A percentile compares a stretch with the other conserved stretches of the same genome.
Conservation (phyloP, 2,113 vertebrate genomes). For the Vidua chalybeata region DNA sequence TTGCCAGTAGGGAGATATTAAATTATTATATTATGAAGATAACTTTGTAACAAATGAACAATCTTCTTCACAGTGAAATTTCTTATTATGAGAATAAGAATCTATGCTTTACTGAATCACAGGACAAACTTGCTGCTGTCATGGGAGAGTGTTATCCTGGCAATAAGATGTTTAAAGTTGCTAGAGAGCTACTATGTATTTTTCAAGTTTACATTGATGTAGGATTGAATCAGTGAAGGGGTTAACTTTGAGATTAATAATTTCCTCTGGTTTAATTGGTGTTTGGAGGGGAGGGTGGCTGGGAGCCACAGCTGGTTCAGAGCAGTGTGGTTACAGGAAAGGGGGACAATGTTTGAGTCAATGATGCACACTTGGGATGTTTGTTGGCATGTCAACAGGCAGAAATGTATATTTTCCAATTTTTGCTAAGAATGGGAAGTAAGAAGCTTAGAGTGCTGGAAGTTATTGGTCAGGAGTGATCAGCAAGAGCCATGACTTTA, state of each 20-base stretch:
- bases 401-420: background rate
- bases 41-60: background rate
- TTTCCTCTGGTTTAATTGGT: background rate
- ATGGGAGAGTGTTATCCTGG: background rate
- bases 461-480: conserved; percentile 10
- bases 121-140: background rate
- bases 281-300: background rate
- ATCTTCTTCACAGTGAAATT: background rate
- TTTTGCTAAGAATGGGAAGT: background rate
- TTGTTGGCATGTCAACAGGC: background rate
- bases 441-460: background rate
- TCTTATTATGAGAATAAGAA: background rate
- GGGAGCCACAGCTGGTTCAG: background rate
- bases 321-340: background rate
- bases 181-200: background rate
- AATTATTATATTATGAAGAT: background rate
- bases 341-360: background rate
- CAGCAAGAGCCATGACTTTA: background rate
- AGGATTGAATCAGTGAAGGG: background rate
- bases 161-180: background rate
- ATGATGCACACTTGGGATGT: background rate
- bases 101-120: background rate
- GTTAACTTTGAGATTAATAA: background rate
- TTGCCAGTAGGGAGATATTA: background rate
- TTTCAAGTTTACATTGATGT: background rate